Base-by-base conservation (phyloP, 2,113 vertebrate genomes). In the Sterrhoptilus dennistouni region DNA sequence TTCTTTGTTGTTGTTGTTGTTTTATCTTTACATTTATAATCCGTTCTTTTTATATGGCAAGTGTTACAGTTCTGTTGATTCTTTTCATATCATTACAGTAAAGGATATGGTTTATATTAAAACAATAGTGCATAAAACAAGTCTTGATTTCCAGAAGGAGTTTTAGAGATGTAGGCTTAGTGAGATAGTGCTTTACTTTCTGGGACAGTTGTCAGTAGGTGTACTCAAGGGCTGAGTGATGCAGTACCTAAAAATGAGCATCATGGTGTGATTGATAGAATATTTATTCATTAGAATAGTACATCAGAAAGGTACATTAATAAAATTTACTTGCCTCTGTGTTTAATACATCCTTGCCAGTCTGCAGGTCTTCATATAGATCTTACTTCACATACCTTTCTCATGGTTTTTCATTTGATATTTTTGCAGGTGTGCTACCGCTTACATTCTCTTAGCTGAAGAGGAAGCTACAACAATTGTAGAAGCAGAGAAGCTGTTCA, bases 381-480 rank as follows among this genome's bases (percentile, higher is more conserved):
- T 85, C 72, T 76, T 89, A 53, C 24, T 21, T 88, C 15, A 23
- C 9, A 3, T 24, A 60, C 7, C 8, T 54, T 76, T 94, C 42
- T 95, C 40, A 94, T 66, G 81, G 33, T 65, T 89, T 45, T 77
- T 76, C 44, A 35, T 76, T 68, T 96, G 83, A 50, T 97, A 45
- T 94, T 94, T 92, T 91, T 97, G 57, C 92, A 99, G 99, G 85
- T 99, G 99, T 98, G 99, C 99, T 25, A 99, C 99, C 42, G 99
- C 99, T 12, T 99, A 99, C 96, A 99, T 99, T 97, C 99, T 99
- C 29, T 97, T 99, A 96, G 99, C 99, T 5, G 99, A 99, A 97
- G 99, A 99, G 84, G 99, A 99, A 95, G 99, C 99, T 5, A 99
- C 99, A 49, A 99, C 99, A 31, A 99, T 99, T 95, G 98, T 99